These are phyloP conservation scores for Anarrhichthys ocellatus DNA, from an alignment of 2,113 vertebrate species.

Conservation along the genomic window DNA sequence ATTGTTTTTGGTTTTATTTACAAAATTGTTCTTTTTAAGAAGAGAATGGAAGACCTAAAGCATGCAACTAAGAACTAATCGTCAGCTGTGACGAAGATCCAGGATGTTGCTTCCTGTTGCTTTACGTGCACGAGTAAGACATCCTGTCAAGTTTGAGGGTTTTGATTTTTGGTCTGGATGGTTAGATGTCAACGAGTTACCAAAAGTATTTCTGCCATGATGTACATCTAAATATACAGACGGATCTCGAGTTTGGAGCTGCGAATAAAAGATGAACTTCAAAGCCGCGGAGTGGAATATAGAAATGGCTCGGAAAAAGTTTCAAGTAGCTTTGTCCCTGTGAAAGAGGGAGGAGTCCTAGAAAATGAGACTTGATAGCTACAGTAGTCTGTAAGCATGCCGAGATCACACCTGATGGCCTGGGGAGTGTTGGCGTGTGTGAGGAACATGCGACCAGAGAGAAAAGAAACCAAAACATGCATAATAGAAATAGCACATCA, in stretches of 20 bases:
- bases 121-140: neutral
- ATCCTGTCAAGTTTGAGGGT: too few species aligned
- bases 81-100: neutral
- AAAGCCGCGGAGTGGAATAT: conserved; percentile 20
- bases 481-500: conserved; percentile 87
- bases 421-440: conserved; percentile 44
- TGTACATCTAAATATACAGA: conserved; percentile 55
- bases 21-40: conserved; percentile 21
- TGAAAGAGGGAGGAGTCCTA: conserved; percentile 27
- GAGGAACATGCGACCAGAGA: conserved; percentile 87
- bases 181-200: too few species aligned
- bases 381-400: conserved; percentile 83
- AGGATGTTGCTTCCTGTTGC: neutral
- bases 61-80: conserved; percentile 34
- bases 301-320: conserved; percentile 49
- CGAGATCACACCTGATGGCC: conserved; percentile 80
- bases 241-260: neutral
- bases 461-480: conserved; percentile 86
- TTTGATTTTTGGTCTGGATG: neutral
- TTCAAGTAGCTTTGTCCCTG: conserved; percentile 72
- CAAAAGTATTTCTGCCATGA: neutral
- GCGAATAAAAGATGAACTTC: neutral
- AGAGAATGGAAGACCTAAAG: conserved; percentile 68
- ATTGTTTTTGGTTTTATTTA: neutral
- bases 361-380: conserved; percentile 51